phyloP scores from a whole-genome alignment of 2,113 vertebrate genomes.

The Macrotis lagotis region DNA sequence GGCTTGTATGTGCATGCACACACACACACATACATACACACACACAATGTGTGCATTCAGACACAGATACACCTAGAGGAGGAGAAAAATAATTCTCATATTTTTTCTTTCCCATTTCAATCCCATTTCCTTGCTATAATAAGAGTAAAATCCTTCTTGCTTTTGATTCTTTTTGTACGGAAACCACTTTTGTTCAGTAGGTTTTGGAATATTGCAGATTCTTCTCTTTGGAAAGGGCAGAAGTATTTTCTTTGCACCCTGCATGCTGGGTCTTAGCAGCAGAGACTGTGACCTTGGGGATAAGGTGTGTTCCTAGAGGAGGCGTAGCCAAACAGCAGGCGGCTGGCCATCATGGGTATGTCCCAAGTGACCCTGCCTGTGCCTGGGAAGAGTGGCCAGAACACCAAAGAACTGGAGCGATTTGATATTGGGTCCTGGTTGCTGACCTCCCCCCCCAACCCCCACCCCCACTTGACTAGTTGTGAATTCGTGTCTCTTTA shows the following conservation, averaged over 20 bases:
- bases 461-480: conserved; percentile 30
- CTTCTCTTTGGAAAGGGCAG: conserved; percentile 76
- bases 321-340: conserved; percentile 22
- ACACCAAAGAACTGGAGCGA: conserved; percentile 68
- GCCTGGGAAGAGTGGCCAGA: conserved; percentile 36
- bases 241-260: conserved; percentile 72
- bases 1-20: too few species aligned
- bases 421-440: background rate
- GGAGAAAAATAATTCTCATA: background rate
- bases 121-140: conserved; percentile 72
- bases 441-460: background rate
- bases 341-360: conserved; percentile 35
- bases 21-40: background rate
- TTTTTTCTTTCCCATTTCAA: conserved; percentile 54
- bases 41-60: background rate
- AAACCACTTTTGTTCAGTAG: conserved; percentile 74
- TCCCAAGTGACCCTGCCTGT: conserved; percentile 26
- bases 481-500: conserved; percentile 49
- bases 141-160: conserved; percentile 63
- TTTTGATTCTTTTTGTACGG: conserved; percentile 74
- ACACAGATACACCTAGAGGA: background rate
- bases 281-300: conserved; percentile 62
- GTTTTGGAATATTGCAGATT: conserved; percentile 72
- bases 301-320: conserved; percentile 66
- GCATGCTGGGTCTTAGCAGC: conserved; percentile 77